Percentiles rank a stretch among this genome's conserved stretches.
Conservation (phyloP, 2,797 vertebrate species). For the Onychomys leucogaster region DNA sequence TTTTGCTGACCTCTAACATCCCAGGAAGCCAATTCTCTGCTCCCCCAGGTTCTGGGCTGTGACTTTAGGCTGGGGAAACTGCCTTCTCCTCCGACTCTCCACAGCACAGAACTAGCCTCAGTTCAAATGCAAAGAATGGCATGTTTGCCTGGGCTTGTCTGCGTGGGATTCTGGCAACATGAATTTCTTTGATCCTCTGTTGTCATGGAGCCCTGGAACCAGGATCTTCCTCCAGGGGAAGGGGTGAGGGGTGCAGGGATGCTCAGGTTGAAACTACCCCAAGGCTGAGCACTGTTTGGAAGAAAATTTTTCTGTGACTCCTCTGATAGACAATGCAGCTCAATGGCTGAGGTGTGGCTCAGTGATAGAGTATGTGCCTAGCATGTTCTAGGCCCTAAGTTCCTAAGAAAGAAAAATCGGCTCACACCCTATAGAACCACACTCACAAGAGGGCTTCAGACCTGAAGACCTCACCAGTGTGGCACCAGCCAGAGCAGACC, state of each 20-base stretch:
- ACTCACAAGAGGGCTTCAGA: rapidly evolving
- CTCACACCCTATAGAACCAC: not conserved
- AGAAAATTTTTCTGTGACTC: not conserved
- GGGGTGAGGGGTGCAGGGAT: too few relatives aligned
- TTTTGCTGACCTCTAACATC: not conserved
- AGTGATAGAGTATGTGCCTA: not conserved
- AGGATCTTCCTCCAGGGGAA: not conserved
- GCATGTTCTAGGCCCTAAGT: not conserved
- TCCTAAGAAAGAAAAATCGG: not conserved
- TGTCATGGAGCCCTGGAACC: conserved; percentile 59
- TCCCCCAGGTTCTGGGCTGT: not conserved
- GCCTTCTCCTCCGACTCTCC: not conserved
- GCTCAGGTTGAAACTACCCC: not conserved
- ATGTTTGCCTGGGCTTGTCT: conserved; percentile 55
- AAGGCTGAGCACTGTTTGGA: not conserved
- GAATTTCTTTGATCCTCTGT: conserved; percentile 49
- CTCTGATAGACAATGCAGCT: not conserved
- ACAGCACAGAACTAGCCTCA: not conserved
- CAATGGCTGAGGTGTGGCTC: not conserved
- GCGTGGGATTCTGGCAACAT: not conserved
- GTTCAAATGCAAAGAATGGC: not conserved
- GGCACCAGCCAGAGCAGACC: not conserved
- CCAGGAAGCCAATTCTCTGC: not conserved
- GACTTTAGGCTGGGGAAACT: not conserved
- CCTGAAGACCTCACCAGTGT: not conserved